These are phyloP conservation scores for Archilochus colubris DNA, from an alignment of 2,113 vertebrate genomes.

Conservation along the genomic window DNA sequence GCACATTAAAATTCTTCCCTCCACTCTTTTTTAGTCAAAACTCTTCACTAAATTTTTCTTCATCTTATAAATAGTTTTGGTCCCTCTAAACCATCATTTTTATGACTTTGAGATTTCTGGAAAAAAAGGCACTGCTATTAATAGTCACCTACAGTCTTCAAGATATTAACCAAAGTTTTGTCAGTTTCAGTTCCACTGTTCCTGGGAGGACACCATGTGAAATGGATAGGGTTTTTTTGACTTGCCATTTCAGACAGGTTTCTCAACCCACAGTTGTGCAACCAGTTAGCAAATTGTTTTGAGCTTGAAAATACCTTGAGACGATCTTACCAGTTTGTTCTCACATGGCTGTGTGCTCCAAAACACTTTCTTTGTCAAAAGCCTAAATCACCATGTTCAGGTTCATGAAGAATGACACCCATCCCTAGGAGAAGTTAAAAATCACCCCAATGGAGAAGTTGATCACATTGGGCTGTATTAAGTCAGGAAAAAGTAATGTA, in stretches of 20 bases:
- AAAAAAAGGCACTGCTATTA: slow-evolving; percentile 15
- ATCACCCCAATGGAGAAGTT: background rate
- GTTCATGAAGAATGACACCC: background rate
- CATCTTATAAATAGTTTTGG: slow-evolving; percentile 67
- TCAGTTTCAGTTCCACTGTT: background rate
- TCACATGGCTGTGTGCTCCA: background rate
- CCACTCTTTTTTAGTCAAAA: slow-evolving; percentile 59
- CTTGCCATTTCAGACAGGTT: background rate
- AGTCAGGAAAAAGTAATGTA: background rate
- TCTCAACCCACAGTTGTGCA: background rate
- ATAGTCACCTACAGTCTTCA: slow-evolving; percentile 34
- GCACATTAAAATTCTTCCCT: slow-evolving; percentile 66
- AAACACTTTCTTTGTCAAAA: background rate
- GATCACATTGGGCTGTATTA: background rate
- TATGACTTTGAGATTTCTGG: slow-evolving; percentile 55
- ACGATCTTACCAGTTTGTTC: background rate
- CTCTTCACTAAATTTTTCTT: slow-evolving; percentile 68
- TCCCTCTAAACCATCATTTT: slow-evolving; percentile 61
- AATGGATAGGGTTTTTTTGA: background rate
- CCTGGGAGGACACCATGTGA: background rate
- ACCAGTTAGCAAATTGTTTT: background rate
- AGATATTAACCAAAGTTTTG: slow-evolving; percentile 33
- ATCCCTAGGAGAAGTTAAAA: background rate
- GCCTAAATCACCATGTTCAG: background rate
- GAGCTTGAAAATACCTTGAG: background rate